Evolutionary conservation across 2,888 invertebrate species (phyloP).

Genomic region (Euplagia quadripunctaria): DNA sequence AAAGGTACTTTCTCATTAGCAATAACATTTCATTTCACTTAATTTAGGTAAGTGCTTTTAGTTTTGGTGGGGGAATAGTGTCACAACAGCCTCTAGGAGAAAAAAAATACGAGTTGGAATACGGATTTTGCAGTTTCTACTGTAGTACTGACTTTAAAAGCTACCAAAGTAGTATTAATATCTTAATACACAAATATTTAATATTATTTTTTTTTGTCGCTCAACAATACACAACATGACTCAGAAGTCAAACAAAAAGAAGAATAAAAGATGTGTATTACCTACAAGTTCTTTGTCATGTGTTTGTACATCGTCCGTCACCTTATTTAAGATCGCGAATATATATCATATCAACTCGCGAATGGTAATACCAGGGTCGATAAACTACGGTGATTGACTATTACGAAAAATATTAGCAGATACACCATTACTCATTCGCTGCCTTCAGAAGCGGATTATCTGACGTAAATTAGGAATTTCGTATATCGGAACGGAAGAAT

Average conservation of each 20-base stretch:
- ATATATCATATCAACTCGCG: too few relatives aligned
- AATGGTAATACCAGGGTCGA: too few relatives aligned
- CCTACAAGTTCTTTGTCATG: neutral
- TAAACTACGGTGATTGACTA: too few relatives aligned
- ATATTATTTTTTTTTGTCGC: neutral
- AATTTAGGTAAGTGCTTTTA: neutral
- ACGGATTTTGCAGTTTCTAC: neutral
- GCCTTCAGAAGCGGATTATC: too few relatives aligned
- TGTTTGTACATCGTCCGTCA: neutral
- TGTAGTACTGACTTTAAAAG: neutral
- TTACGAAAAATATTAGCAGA: neutral
- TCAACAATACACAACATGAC: neutral
- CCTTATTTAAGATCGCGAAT: too few relatives aligned
- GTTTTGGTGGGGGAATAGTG: neutral
- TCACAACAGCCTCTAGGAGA: neutral
- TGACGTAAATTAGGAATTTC: too few relatives aligned
- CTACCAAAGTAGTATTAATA: too few relatives aligned
- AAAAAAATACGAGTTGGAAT: neutral
- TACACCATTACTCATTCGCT: too few relatives aligned
- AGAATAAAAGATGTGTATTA: neutral
- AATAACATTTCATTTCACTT: too few relatives aligned
- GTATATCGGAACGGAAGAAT: too few relatives aligned
- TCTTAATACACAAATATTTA: too few relatives aligned
- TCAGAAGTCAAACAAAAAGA: neutral
- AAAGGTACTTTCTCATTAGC: neutral